Percentiles rank a stretch among this genome's conserved stretches.
These are phyloP conservation scores for Drosophila rubida DNA, from an alignment of 2,888 invertebrate species.

Conservation along the genomic window DNA sequence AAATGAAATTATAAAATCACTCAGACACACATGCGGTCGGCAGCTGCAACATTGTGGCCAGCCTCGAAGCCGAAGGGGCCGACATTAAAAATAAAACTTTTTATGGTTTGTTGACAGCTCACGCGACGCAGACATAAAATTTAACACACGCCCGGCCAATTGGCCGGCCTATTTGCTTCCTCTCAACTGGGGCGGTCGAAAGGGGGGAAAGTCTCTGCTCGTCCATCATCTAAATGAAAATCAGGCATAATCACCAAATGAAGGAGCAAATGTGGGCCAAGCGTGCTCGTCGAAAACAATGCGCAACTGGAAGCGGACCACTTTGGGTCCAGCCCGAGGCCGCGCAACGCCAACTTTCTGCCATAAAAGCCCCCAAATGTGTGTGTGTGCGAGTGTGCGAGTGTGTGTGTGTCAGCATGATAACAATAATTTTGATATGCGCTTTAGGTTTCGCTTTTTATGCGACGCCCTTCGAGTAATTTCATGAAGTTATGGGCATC, in stretches of 20 bases:
- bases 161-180: constrained; percentile 24
- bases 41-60: constrained; percentile 28
- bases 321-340: constrained; percentile 4
- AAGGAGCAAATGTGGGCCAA: constrained; percentile 51
- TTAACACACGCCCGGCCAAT: constrained; percentile 25
- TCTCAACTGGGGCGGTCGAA: too few species aligned
- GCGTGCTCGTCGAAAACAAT: constrained; percentile 49
- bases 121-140: constrained; percentile 32
- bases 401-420: constrained; percentile 45
- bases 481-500: constrained; percentile 54
- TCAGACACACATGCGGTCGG: constrained; percentile 7
- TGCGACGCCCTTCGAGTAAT: constrained; percentile 41
- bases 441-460: constrained; percentile 44
- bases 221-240: constrained; percentile 75
- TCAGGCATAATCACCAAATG: constrained; percentile 72
- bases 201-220: constrained; percentile 19
- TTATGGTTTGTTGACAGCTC: constrained; percentile 61
- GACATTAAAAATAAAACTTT: constrained; percentile 55
- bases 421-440: constrained; percentile 56
- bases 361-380: constrained; percentile 4
- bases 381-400: background rate
- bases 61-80: constrained; percentile 29
- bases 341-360: constrained; percentile 9
- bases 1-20: constrained; percentile 46
- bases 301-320: constrained; percentile 30